These are phyloP conservation scores for Lymantria dispar DNA, from an alignment of 2,888 invertebrate genomes.

Conservation along the genomic window DNA sequence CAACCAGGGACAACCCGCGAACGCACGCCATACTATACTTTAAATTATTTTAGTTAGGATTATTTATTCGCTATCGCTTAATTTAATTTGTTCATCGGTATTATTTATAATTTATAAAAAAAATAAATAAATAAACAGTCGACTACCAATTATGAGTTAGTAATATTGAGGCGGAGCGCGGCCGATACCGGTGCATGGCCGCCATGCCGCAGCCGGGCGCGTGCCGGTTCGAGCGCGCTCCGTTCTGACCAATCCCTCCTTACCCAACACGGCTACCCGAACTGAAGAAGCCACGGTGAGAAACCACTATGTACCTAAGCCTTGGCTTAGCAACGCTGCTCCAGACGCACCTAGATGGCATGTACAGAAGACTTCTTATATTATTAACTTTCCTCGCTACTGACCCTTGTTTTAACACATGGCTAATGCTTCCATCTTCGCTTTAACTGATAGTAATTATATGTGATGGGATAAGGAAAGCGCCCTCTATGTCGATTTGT, in stretches of 20 bases:
- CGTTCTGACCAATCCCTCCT: constrained; percentile 53
- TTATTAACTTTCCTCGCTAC: constrained; percentile 73
- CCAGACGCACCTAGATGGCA: constrained; percentile 73
- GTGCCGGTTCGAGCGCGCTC: constrained; percentile 58
- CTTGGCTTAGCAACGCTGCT: constrained; percentile 76
- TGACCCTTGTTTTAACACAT: constrained; percentile 64
- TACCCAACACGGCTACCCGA: constrained; percentile 66
- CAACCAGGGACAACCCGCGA: constrained; percentile 74
- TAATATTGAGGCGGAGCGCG: constrained; percentile 56
- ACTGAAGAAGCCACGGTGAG: constrained; percentile 78
- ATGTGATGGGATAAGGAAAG: constrained; percentile 90
- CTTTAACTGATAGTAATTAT: constrained; percentile 67
- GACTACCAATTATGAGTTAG: constrained; percentile 73
- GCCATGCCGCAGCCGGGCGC: constrained; percentile 41
- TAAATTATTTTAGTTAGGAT: constrained; percentile 79
- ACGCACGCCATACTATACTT: constrained; percentile 75
- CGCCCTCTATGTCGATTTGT: constrained; percentile 83
- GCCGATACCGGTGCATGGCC: constrained; percentile 50
- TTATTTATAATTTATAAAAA: constrained; percentile 70
- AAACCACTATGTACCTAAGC: constrained; percentile 70
- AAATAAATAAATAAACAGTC: constrained; percentile 70
- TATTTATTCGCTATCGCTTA: constrained; percentile 81
- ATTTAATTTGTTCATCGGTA: constrained; percentile 80
- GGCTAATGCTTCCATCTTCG: constrained; percentile 75
- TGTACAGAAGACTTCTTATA: constrained; percentile 59